phyloP scores from a whole-genome alignment of 2,113 vertebrate species.

The Siniperca chuatsi region DNA sequence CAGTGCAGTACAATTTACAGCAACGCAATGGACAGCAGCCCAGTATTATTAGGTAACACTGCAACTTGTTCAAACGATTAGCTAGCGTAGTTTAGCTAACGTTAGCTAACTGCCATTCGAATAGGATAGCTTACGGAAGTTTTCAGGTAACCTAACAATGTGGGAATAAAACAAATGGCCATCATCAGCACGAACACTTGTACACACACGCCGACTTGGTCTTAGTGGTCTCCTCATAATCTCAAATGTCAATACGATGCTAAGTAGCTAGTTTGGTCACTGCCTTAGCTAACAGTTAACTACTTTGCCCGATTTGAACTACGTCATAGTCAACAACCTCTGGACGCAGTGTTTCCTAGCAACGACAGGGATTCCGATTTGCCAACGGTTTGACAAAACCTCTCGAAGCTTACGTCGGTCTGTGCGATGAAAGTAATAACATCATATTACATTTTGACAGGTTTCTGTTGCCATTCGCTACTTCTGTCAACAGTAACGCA shows the following conservation, averaged over 20 bases:
- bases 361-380: conserved; percentile 14
- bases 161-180: background rate
- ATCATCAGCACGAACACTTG: background rate
- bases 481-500: background rate
- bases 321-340: conserved; percentile 2
- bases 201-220: background rate
- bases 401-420: no score
- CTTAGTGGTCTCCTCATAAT: background rate
- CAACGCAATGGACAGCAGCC: conserved; percentile 19
- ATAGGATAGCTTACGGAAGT: background rate
- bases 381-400: background rate
- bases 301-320: background rate
- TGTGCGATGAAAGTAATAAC: background rate
- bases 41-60: conserved; percentile 47
- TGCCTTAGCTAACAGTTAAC: background rate
- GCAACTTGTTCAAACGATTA: background rate
- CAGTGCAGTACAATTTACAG: background rate
- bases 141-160: background rate
- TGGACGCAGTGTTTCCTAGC: conserved; percentile 42
- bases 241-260: background rate
- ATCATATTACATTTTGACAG: background rate
- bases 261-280: background rate
- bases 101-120: conserved; percentile 4
- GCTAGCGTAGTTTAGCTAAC: conserved; percentile 2
- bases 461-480: background rate